Evolutionary conservation across 1,140 invertebrate species (phyloP), one percentile per base, ranked within the genome.

Genomic region (Agraylea sexmaculata): DNA sequence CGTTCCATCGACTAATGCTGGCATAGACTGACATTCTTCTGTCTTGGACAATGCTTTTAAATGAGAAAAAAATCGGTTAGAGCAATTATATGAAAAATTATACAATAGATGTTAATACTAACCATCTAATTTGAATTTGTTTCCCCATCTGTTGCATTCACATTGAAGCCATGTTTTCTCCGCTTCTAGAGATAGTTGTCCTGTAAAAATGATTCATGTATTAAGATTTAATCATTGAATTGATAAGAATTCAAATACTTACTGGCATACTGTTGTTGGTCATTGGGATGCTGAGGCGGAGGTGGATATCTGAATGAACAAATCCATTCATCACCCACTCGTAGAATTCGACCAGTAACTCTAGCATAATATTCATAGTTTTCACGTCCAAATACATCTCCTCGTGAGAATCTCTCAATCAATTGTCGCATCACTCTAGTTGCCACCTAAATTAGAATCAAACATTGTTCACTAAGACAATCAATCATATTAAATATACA

Each of bases 301-400:
- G 86, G 84, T 23, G 88, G 87, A 64, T 89, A 88, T 42, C 87
- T 75, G 63, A 92, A 92, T 48, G 86, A 88, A 64, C 90, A 91
- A 51, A 90, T 88, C 87, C 88, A 92, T 59, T 92, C 85, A 59
- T 91, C 86, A 62, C 91, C 86, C 15, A 93, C 86, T 54, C 87
- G 83, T 18, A 94, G 64, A 49, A 92, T 85, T 34, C 89, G 69
- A 1, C 90, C 89, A n/a, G 89, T 93, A 27, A 93, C 90, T 16
- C 87, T 73, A 3, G 91, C 90, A 64, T 98, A 98, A 64, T 91
- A 98, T 64, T 96, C 89, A 57, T 98, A 96, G 62, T 96, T 97
- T 28, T 93, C 83, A 31, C 85, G 76, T 2, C 92, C 92, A 65
- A 97, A 98, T 35, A 98, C 73, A 62, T 94, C 87, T 31, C 83